Evolutionary conservation across 1,140 invertebrate species (phyloP).

Genomic region (Ctenoplectra terminalis): DNA sequence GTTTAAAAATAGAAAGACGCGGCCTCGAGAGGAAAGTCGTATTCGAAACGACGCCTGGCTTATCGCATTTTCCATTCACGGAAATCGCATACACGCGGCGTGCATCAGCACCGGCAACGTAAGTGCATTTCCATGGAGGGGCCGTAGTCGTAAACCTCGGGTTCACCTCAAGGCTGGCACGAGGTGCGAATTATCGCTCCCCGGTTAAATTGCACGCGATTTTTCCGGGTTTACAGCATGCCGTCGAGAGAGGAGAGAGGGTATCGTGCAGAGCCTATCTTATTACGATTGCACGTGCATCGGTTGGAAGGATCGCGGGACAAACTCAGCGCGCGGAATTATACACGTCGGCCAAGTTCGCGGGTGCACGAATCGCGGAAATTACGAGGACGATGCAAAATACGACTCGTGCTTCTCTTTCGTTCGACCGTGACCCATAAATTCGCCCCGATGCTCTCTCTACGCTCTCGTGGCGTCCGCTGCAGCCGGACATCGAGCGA

Average conservation of each 20-base stretch:
- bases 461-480: neutral
- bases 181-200: constrained; percentile 53
- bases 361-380: constrained; percentile 47
- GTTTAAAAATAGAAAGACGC: neutral
- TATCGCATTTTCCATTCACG: constrained; percentile 49
- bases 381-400: constrained; percentile 47
- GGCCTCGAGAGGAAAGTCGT: neutral
- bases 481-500: neutral
- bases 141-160: constrained; percentile 38
- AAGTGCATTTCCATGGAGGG: constrained; percentile 35
- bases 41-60: neutral
- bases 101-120: neutral
- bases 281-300: constrained; percentile 38
- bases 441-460: neutral
- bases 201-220: constrained; percentile 49
- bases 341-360: constrained; percentile 11
- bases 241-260: neutral
- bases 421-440: constrained; percentile 51
- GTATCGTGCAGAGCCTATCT: constrained; percentile 30
- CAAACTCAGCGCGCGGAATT: constrained; percentile 15
- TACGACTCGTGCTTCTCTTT: constrained; percentile 38
- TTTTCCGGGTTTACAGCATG: constrained; percentile 28
- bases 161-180: constrained; percentile 45
- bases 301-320: constrained; percentile 28
- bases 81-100: constrained; percentile 32